phyloP scores from a whole-genome alignment of 2,113 vertebrate species.

The Agapornis roseicollis region DNA sequence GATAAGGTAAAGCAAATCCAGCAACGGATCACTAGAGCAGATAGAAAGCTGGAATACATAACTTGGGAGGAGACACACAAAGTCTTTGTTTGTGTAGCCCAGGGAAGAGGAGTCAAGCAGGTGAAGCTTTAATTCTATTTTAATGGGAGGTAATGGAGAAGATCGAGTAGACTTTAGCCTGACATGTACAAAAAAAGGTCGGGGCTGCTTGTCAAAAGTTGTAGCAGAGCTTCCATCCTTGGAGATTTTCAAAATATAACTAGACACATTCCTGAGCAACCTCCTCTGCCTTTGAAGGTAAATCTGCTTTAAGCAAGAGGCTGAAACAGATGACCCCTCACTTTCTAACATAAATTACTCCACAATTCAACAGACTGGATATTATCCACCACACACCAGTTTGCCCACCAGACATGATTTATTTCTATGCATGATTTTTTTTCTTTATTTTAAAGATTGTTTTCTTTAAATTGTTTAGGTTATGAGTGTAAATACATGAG shows the following conservation, averaged over 20 bases:
- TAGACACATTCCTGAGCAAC: neutral
- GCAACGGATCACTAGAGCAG: neutral
- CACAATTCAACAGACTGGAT: neutral
- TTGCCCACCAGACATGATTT: fast-evolving
- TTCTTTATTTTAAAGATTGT: neutral
- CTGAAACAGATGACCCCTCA: neutral
- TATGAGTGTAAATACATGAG: neutral
- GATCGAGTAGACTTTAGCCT: neutral
- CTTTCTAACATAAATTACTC: neutral
- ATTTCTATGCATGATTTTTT: neutral
- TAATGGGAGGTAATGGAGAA: neutral
- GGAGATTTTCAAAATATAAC: neutral
- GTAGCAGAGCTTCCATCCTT: neutral
- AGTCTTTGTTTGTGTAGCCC: neutral
- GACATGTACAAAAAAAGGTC: neutral
- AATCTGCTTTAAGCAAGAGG: neutral
- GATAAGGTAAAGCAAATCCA: neutral
- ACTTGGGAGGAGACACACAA: too few species aligned
- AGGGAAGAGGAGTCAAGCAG: neutral
- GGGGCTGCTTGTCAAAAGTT: neutral
- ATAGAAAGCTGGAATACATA: neutral
- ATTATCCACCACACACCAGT: neutral
- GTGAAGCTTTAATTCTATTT: neutral
- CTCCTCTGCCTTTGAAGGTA: neutral
- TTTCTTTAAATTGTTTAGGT: neutral